phyloP scores from a whole-genome alignment of 2,797 vertebrate genomes.

The Stomatorhinus walkeri region DNA sequence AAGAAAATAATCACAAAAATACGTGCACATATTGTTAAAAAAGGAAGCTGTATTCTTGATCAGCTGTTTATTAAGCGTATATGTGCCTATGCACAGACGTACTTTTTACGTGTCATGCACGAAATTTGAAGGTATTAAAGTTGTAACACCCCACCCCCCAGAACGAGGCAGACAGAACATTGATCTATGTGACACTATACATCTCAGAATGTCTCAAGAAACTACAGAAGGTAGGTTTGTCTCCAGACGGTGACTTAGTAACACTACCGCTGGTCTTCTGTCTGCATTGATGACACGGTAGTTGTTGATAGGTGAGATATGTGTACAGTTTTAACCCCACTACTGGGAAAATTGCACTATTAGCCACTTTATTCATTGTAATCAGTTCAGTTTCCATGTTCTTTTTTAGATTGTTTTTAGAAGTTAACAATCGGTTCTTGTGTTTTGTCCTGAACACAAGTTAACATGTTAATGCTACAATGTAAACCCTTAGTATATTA shows the following conservation, averaged over 20 bases:
- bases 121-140: background rate
- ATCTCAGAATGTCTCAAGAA: constrained; percentile 98
- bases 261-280: background rate
- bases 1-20: constrained; percentile 29
- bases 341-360: background rate
- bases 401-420: background rate
- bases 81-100: background rate
- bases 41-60: background rate
- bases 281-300: background rate
- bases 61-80: background rate
- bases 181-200: constrained; percentile 95
- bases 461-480: background rate
- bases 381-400: background rate
- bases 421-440: background rate
- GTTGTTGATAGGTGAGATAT: background rate
- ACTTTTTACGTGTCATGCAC: background rate
- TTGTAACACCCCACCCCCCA: constrained; percentile 37
- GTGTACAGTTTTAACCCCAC: background rate
- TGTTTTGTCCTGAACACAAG: background rate
- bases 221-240: constrained; percentile 80
- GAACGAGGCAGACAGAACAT: constrained; percentile 95
- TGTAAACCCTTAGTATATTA: background rate
- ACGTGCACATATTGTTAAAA: background rate
- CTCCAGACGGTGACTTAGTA: background rate
- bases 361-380: background rate